phyloP scores from a whole-genome alignment of 2,113 vertebrate species.

The Rhegmatorhina hoffmannsi region DNA sequence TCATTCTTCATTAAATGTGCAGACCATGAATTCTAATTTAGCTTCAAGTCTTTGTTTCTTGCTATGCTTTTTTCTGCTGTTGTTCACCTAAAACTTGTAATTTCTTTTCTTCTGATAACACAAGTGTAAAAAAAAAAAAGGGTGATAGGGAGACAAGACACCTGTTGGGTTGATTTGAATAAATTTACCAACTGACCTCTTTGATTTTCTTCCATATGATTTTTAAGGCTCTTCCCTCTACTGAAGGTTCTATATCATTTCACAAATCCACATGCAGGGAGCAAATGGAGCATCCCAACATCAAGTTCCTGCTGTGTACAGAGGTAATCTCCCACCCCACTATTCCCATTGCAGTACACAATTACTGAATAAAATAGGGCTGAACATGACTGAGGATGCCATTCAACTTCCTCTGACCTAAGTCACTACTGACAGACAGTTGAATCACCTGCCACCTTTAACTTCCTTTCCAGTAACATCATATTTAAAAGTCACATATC shows the following conservation, averaged over 20 bases:
- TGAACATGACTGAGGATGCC: neutral
- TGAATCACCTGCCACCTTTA: neutral
- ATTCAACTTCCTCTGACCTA: neutral
- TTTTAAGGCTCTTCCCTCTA: neutral
- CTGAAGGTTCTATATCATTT: neutral
- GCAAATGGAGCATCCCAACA: neutral
- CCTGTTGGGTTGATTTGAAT: neutral
- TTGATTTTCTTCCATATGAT: neutral
- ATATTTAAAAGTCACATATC: neutral
- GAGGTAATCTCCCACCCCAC: neutral
- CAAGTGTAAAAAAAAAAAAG: neutral
- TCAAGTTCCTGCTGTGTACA: neutral
- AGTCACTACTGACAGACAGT: neutral
- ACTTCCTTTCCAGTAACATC: neutral
- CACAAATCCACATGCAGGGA: neutral
- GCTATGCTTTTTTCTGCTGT: neutral
- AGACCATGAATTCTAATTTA: neutral
- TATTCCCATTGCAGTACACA: neutral
- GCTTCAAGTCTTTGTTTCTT: neutral
- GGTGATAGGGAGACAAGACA: neutral
- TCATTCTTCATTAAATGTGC: neutral
- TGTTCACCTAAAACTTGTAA: neutral
- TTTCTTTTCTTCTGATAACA: neutral
- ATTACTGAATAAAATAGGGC: neutral
- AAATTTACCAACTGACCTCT: neutral